Conservation (phyloP, 1,140 invertebrate species). For the Polypedilum vanderplanki region DNA sequence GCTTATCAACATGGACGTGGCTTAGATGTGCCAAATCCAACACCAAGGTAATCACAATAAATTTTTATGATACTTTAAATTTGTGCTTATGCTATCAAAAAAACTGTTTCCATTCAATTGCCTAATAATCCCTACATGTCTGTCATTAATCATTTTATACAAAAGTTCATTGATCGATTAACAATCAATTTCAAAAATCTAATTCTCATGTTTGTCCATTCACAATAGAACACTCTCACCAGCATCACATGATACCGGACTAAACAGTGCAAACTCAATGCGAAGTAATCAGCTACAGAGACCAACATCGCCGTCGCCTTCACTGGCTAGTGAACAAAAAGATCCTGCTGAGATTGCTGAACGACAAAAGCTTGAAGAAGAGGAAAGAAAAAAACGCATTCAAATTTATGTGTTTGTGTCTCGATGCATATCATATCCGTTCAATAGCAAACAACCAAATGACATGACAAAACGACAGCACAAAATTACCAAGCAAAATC, state of each 20-base stretch:
- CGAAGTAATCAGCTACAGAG: slow-evolving; percentile 60
- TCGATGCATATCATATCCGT: slow-evolving; percentile 96
- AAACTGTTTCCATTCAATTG: no score
- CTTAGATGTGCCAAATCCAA: slow-evolving; percentile 46
- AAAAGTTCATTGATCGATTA: not conserved
- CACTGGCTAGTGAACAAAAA: slow-evolving; percentile 69
- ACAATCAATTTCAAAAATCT: not conserved
- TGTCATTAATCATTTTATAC: not conserved
- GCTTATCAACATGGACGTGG: slow-evolving; percentile 38
- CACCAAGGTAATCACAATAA: slow-evolving; percentile 32
- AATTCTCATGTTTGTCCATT: not conserved
- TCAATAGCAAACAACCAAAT: slow-evolving; percentile 98
- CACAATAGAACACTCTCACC: slow-evolving; percentile 51
- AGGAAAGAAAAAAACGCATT: slow-evolving; percentile 83
- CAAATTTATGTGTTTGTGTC: slow-evolving; percentile 99
- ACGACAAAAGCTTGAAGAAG: slow-evolving; percentile 81
- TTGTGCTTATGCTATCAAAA: no score
- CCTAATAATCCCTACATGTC: not conserved
- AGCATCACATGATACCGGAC: slow-evolving; percentile 35
- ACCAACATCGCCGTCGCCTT: slow-evolving; percentile 76
- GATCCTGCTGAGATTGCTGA: slow-evolving; percentile 59
- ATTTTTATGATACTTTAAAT: no score
- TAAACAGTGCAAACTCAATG: slow-evolving; percentile 38
- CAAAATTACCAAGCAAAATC: slow-evolving; percentile 93
- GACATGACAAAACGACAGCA: slow-evolving; percentile 90